Evolutionary conservation across 2,888 invertebrate genomes (phyloP), one percentile per base, ranked within the genome.

Genomic region (Orchestes rusci): DNA sequence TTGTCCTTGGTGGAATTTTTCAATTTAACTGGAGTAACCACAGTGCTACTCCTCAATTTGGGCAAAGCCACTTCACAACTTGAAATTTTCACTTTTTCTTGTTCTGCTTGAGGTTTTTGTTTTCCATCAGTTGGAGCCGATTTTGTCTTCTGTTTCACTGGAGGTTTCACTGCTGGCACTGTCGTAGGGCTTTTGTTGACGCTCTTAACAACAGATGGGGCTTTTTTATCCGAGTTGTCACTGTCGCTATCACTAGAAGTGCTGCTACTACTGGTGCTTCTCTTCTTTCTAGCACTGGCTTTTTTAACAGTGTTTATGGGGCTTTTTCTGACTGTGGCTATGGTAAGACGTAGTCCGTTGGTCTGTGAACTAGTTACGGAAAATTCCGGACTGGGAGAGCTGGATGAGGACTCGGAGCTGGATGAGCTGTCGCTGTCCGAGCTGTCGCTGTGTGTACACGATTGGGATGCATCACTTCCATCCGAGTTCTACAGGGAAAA

Each of bases 321-420:
- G n/a, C 52, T 52, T 37, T 51, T 51, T 18, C 51, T 74, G 49
- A 78, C 74, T 30, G 76, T 76, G 51, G 77, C 77, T 44, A 78
- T 77, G 56, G 76, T 79, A 37, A 79, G 68, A 50, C 77, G 74
- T 39, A 79, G 61, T 15, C 77, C 77, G 31, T 76, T 75, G 31
- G 77, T 77, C 62, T 76, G 68, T 3, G 68, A 73, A 46, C 74
- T 76, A 30, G 77, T 78, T 19, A 78, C 77, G 7, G 77, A 77
- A 63, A 79, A 79, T 58, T 77, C 77, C 5, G 68, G 67, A 28
- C 66, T 64, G n/a, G 65, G 62, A 40, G 65, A 64, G 7, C 63
- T 53, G 13, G 67, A 63, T 13, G 68, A 64, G 4, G 69, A 66
- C 39, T 60, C 67, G 43, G 62, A 60, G 48, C 68, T 69, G 20